Conservation (phyloP, 2,888 invertebrate genomes). For the Pegoplata infirma region DNA sequence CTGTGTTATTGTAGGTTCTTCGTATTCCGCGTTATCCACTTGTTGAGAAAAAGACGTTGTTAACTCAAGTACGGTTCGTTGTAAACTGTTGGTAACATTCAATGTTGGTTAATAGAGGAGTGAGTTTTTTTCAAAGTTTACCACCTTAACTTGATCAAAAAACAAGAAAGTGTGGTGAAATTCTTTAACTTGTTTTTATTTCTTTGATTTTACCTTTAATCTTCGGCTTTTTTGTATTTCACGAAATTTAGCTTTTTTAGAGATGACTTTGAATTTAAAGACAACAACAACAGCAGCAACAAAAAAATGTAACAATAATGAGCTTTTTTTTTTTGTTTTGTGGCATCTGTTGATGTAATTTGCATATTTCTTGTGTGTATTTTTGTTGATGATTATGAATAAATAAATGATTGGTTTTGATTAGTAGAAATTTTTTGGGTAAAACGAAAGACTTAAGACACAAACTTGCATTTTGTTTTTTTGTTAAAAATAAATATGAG, state of each 20-base stretch:
- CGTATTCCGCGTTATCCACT: slow-evolving; percentile 51
- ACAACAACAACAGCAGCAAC: too few species aligned
- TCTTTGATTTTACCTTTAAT: slow-evolving; percentile 1
- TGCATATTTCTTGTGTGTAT: slow-evolving; percentile 43
- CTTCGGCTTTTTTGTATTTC: slow-evolving; percentile 15
- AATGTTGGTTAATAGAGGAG: slow-evolving; percentile 29
- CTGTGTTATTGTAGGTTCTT: slow-evolving; percentile 6
- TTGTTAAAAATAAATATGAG: neutral
- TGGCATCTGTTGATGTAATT: slow-evolving; percentile 57
- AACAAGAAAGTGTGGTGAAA: slow-evolving; percentile 67
- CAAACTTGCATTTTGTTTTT: slow-evolving; percentile 25
- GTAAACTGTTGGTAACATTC: slow-evolving; percentile 61
- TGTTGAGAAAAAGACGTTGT: slow-evolving; percentile 57
- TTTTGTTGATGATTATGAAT: slow-evolving; percentile 35
- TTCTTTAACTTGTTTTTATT: slow-evolving; percentile 29
- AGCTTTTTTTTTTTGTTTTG: slow-evolving; percentile 11
- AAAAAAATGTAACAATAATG: slow-evolving; percentile 25
- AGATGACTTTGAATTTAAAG: slow-evolving; percentile 27
- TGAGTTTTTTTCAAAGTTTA: too few species aligned
- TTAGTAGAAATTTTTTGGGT: slow-evolving; percentile 24
- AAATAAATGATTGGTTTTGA: slow-evolving; percentile 39
- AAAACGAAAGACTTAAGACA: slow-evolving; percentile 57
- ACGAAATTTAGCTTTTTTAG: slow-evolving; percentile 34
- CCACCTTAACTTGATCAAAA: slow-evolving; percentile 16
- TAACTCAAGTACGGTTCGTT: slow-evolving; percentile 64